These are phyloP conservation scores for Thymelicus acteon DNA, from an alignment of 2,888 invertebrate species.

Conservation along the genomic window DNA sequence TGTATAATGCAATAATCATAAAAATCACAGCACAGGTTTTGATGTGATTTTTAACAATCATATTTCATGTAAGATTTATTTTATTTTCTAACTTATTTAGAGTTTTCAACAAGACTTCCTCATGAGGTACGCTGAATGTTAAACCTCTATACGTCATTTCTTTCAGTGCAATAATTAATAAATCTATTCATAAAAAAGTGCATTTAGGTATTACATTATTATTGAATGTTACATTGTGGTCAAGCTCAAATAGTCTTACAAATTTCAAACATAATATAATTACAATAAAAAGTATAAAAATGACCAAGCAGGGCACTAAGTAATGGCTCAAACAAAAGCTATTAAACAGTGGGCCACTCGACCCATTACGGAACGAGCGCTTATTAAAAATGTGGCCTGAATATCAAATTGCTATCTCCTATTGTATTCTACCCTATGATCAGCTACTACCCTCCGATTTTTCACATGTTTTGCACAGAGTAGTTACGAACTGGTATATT, in stretches of 20 bases:
- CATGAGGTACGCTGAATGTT: no score
- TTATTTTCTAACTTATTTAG: no score
- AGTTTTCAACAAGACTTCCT: no score
- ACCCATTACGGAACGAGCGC: constrained; percentile 68
- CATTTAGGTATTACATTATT: no score
- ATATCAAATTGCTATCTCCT: constrained; percentile 85
- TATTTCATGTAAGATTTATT: no score
- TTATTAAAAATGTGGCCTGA: constrained; percentile 86
- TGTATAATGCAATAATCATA: no score
- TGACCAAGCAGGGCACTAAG: constrained; percentile 27
- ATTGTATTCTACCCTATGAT: constrained; percentile 72
- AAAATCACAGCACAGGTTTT: no score
- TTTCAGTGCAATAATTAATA: no score
- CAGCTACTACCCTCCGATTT: constrained; percentile 60
- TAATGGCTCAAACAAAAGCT: constrained; percentile 74
- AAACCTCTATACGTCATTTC: no score
- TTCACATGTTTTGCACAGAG: constrained; percentile 54
- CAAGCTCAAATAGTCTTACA: no score
- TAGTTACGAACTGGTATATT: constrained; percentile 38
- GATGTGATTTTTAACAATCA: no score
- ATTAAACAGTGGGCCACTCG: constrained; percentile 73
- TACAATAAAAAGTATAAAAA: not conserved
- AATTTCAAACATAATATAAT: not conserved
- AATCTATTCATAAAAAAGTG: no score
- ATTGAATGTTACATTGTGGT: not conserved